Evolutionary conservation across 2,888 invertebrate genomes (phyloP).

Genomic region (Drosophila pegasa): DNA sequence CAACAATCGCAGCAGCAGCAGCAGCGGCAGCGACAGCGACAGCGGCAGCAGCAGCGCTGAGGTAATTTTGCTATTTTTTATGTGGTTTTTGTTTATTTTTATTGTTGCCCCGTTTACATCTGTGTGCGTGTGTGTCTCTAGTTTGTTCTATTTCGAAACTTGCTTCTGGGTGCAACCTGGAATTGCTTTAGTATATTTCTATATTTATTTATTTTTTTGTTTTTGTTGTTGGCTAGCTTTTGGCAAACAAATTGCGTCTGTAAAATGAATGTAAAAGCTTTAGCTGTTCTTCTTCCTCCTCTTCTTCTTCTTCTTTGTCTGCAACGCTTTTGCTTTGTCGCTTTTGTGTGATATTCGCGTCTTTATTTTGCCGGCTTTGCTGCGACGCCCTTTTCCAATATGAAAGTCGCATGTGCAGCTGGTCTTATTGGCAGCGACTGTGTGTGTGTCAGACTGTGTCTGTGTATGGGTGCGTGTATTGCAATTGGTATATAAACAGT

Average conservation of each 20-base stretch:
- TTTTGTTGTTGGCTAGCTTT: conserved; percentile 23
- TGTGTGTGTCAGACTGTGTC: neutral
- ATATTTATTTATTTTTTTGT: no score
- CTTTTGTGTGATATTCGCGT: conserved; percentile 63
- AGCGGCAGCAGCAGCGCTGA: conserved; percentile 60
- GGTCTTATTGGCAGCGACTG: conserved; percentile 26
- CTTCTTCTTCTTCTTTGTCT: conserved; percentile 15
- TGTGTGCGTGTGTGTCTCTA: conserved; percentile 27
- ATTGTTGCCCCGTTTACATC: conserved; percentile 46
- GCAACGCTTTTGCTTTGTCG: conserved; percentile 47
- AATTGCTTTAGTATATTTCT: conserved; percentile 26
- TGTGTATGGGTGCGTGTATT: conserved; percentile 7
- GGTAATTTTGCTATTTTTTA: conserved; percentile 77
- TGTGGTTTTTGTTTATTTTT: conserved; percentile 70
- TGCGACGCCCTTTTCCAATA: conserved; percentile 69
- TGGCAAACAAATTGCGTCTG: conserved; percentile 22
- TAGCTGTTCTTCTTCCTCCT: no score
- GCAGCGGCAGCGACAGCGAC: conserved; percentile 1
- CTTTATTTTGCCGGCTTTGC: conserved; percentile 75
- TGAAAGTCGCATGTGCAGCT: conserved; percentile 59
- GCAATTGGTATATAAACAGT: conserved; percentile 14
- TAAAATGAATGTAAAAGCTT: conserved; percentile 22
- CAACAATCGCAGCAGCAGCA: conserved; percentile 48
- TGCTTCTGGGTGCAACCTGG: conserved; percentile 59
- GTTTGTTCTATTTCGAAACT: conserved; percentile 57